Evolutionary conservation across 2,113 vertebrate species (phyloP), one percentile per base, ranked within the genome.

Genomic region (Pholis gunnellus): DNA sequence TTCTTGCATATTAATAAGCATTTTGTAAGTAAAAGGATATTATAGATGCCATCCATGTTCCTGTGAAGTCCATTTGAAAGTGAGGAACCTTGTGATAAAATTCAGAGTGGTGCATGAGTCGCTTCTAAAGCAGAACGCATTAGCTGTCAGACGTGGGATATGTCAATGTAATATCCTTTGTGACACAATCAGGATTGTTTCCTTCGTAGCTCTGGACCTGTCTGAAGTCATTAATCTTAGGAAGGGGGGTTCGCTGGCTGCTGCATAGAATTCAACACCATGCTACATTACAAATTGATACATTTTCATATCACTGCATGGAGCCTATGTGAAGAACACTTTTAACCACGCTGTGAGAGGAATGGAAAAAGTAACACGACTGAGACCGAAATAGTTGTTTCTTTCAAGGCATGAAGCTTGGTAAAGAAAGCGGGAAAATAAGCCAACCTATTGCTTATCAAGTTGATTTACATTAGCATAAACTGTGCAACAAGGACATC

Each of bases 181-280:
- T 95, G 95, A 95, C 94, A 95, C 91, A 87, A 88, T 94, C 89
- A 87, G 89, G 92, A 94, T 94, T 94, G 94, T 94, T 95, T 95
- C 94, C 88, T 86, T 92, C 91, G 79, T 94, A 71, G 86, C 93
- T 92, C 87, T 70, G 75, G 90, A 94, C 94, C 91, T 94, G 94
- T 95, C 95, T 94, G 77, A 92, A 94, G 90, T 91, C 92, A 95
- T 95, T 95, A 93, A 94, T 95, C 92, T 94, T 91, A 57, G 74
- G 87, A 86, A 89, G 78, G 83, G 83, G 75, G 88, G 84, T 86
- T 88, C 82, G 90, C 84, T 81, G 87, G 78, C 81, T 93, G 88
- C 89, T 79, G 85, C 84, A 85, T 72, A 84, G 85, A 88, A 94
- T 90, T 90, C 89, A 85, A 91, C 88, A 89, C 85, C 82, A 86